Percentiles rank a stretch among this genome's conserved stretches.
phyloP scores from a whole-genome alignment of 2,888 invertebrate species.

The Epirrhoe alternata region DNA sequence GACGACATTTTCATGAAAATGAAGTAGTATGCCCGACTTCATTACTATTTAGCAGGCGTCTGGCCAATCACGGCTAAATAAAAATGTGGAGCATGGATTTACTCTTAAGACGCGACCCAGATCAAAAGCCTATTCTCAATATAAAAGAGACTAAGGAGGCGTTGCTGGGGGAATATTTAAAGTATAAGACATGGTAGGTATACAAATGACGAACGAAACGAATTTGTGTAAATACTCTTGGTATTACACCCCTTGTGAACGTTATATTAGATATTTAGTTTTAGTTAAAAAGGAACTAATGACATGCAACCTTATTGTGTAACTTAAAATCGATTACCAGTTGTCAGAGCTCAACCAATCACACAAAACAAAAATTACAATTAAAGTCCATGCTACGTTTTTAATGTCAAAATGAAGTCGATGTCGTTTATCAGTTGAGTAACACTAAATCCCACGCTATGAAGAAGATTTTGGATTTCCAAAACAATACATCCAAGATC shows the following conservation, averaged over 20 bases:
- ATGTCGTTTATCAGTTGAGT: too few species aligned
- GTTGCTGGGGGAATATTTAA: constrained; percentile 32
- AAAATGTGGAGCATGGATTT: constrained; percentile 57
- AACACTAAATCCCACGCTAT: too few species aligned
- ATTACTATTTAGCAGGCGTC: constrained; percentile 53
- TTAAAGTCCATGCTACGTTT: too few species aligned
- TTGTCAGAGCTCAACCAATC: too few species aligned
- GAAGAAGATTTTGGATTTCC: too few species aligned
- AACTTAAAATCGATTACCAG: too few species aligned
- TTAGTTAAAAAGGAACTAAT: too few species aligned
- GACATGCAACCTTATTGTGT: too few species aligned
- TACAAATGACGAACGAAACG: not conserved
- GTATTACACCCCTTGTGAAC: not conserved
- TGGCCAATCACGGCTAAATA: constrained; percentile 56
- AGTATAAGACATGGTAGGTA: constrained; percentile 14
- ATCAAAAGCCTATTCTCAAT: constrained; percentile 38
- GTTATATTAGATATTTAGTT: not conserved
- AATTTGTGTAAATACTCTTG: not conserved
- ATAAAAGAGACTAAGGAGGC: constrained; percentile 30
- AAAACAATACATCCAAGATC: too few species aligned
- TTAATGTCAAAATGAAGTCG: too few species aligned
- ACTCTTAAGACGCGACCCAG: constrained; percentile 41
- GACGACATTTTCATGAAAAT: constrained; percentile 58
- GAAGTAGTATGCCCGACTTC: constrained; percentile 47
- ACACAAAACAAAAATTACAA: too few species aligned